Percentiles rank a stretch among this genome's conserved stretches.
phyloP scores from a whole-genome alignment of 1,140 invertebrate species.

The Telenomus remus region DNA sequence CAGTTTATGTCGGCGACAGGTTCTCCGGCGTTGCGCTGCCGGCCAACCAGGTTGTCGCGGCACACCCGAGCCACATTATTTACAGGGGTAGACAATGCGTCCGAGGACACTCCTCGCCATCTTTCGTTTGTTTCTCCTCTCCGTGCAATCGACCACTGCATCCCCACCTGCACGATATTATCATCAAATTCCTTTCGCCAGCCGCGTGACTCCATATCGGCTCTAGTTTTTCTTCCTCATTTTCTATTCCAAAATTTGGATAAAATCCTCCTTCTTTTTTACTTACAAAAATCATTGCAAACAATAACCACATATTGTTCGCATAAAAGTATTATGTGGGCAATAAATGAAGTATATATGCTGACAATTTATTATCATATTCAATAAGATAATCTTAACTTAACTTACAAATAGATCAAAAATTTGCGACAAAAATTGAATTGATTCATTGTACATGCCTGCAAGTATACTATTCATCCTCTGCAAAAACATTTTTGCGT shows the following conservation, averaged over 20 bases:
- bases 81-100: constrained; percentile 72
- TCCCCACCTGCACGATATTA: constrained; percentile 56
- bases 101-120: constrained; percentile 65
- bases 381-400: too few relatives aligned
- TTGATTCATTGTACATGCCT: too few relatives aligned
- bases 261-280: constrained; percentile 35
- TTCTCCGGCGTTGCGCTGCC: constrained; percentile 62
- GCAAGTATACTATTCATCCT: too few relatives aligned
- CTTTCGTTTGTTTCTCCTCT: constrained; percentile 71
- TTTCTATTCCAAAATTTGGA: constrained; percentile 49
- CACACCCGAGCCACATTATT: constrained; percentile 72
- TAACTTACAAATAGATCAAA: too few relatives aligned
- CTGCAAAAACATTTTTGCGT: too few relatives aligned
- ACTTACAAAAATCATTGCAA: not conserved
- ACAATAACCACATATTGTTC: too few relatives aligned
- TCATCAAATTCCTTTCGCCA: constrained; percentile 56
- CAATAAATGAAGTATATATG: too few relatives aligned
- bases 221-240: constrained; percentile 36
- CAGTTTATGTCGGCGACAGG: constrained; percentile 71
- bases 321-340: too few relatives aligned
- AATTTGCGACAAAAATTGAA: too few relatives aligned
- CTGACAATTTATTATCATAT: too few relatives aligned
- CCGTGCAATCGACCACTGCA: constrained; percentile 68
- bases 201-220: constrained; percentile 12
- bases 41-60: constrained; percentile 64